Base-by-base conservation (phyloP, 2,888 invertebrate species). In the Agriopis leucophaearia region DNA sequence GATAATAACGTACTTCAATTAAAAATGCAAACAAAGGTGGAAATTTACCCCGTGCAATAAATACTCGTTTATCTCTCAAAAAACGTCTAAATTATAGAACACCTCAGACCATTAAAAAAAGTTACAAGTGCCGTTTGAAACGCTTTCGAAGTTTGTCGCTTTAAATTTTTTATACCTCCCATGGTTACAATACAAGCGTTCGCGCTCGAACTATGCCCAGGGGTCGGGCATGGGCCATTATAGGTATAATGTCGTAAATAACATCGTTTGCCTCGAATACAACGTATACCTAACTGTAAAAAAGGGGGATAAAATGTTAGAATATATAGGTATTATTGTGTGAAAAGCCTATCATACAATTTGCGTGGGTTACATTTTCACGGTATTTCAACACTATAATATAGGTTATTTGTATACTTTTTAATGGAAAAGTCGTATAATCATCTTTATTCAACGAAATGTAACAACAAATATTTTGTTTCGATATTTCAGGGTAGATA, bases 101-200 rank as follows among this genome's bases (percentile, higher is more conserved):
- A 76, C 78, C 77, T 79, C 81, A 79, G 74, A 78, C 68, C 78
- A 79, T 67, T 70, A 69, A 67, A 80, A 77, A 77, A 80, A 79
- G 75, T 81, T 81, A 78, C 77, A 84, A 85, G 80, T 81, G 78
- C 75, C 83, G 81, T 81, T 82, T 79, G 52, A 57, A 70, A 74
- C 77, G 78, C 77, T 76, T 78, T 76, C 78, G 72, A 89, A 91
- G 85, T 89, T 89, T 74, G 80, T 79, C 82, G 81, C 82, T 85
- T 84, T 80, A 82, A 88, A 88, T 88, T 87, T 90, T 88, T 89
- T 88, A 91, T 90, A 85, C 78, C 84, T 92, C 92, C 91, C 91
- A 84, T 82, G 85, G 88, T 88, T 85, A 81, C 88, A 88, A 90
- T 92, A 87, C 79, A 81, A 88, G 84, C 87, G 86, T 87, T 91